Conservation (phyloP, 2,113 vertebrate species). For the Petroica traversi region DNA sequence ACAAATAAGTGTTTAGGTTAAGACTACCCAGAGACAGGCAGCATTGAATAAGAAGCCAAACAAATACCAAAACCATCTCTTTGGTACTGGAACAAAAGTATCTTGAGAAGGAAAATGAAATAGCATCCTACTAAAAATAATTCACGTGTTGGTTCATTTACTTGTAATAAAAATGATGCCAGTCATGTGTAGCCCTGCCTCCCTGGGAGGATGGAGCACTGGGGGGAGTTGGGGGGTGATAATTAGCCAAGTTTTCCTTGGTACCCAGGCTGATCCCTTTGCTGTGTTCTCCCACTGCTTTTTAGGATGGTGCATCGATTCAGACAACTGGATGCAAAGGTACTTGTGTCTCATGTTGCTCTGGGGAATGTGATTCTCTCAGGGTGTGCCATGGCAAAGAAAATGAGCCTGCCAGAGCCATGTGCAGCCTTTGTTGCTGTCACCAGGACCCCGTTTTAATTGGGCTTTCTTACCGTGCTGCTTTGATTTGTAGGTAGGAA, state of each 20-base stretch:
- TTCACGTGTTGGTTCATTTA: background rate
- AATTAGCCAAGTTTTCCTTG: background rate
- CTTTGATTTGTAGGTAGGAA: background rate
- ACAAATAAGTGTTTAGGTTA: background rate
- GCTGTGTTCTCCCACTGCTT: background rate
- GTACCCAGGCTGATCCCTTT: background rate
- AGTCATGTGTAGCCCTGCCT: background rate
- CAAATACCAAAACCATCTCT: background rate
- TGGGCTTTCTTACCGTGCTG: accelerated
- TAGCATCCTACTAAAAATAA: background rate
- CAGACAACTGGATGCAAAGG: conserved; percentile 77
- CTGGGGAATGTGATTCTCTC: background rate
- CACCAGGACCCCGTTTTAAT: background rate
- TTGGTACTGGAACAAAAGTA: background rate
- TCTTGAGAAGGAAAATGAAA: background rate
- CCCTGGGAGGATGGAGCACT: background rate
- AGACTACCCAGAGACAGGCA: background rate
- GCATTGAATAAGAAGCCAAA: background rate
- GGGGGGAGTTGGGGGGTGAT: background rate
- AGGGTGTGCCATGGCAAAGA: background rate
- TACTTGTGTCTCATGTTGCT: background rate
- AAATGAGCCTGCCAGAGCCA: background rate
- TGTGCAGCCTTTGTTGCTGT: background rate
- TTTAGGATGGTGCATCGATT: conserved; percentile 74
- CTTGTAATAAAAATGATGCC: background rate